These are phyloP conservation scores for Macropodus opercularis DNA, from an alignment of 2,797 vertebrate species.

Conservation along the genomic window DNA sequence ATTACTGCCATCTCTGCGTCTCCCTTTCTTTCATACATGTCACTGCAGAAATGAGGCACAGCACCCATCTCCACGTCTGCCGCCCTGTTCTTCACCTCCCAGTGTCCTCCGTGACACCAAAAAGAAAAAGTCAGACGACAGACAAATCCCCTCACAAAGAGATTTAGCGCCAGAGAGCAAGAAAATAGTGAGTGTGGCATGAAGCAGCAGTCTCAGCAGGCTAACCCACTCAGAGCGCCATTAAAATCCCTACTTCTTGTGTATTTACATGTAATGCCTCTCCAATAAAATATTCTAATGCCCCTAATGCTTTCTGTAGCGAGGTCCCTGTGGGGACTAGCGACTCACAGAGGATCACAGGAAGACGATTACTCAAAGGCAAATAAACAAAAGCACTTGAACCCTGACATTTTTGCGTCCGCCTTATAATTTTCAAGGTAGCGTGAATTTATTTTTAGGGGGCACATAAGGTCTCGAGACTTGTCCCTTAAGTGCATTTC, in stretches of 20 bases:
- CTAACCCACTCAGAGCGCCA: constrained; percentile 2
- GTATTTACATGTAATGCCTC: constrained; percentile 15
- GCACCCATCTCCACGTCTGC: not conserved
- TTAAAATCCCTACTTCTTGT: constrained; percentile 2
- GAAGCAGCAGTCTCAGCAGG: constrained; percentile 10
- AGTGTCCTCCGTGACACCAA: constrained; percentile 20
- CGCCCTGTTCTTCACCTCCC: constrained; percentile 38
- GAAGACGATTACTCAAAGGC: constrained; percentile 4
- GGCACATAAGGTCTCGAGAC: constrained; percentile 18
- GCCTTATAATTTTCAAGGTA: constrained; percentile 35
- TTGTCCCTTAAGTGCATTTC: constrained; percentile 52
- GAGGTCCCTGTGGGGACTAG: too few relatives aligned
- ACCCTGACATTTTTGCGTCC: constrained; percentile 17
- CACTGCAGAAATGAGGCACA: not conserved
- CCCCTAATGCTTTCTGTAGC: constrained; percentile 2
- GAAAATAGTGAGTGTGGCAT: not conserved
- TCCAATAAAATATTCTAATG: constrained; percentile 6
- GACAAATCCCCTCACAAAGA: constrained; percentile 25
- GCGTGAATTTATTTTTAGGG: constrained; percentile 46
- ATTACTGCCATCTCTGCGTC: not conserved
- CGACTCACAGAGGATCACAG: too few relatives aligned
- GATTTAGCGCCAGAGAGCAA: not conserved
- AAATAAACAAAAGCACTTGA: constrained; percentile 14
- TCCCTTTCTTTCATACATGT: constrained; percentile 2
- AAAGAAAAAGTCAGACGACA: constrained; percentile 23